These are phyloP conservation scores for Temnothorax unifasciatus DNA, from an alignment of 2,888 invertebrate species.

Conservation along the genomic window DNA sequence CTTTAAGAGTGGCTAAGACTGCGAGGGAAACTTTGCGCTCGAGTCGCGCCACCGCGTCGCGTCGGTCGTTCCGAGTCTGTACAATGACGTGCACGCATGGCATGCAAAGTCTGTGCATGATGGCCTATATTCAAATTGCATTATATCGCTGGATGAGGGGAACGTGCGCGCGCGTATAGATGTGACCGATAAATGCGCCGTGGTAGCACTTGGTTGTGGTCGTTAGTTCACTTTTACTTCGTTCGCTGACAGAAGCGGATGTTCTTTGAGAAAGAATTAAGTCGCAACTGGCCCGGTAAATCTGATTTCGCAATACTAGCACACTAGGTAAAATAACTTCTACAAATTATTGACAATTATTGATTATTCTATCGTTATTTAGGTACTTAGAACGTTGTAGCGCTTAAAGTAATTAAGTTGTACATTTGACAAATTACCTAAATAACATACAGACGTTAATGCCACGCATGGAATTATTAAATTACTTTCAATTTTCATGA, in stretches of 20 bases:
- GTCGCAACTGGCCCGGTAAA: constrained; percentile 30
- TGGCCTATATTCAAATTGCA: constrained; percentile 63
- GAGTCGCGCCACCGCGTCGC: constrained; percentile 28
- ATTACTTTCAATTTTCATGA: neutral
- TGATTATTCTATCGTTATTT: constrained; percentile 6
- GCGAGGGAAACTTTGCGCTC: constrained; percentile 14
- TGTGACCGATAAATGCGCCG: constrained; percentile 46
- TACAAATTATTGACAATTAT: constrained; percentile 10
- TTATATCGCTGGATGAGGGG: constrained; percentile 60
- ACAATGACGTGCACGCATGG: constrained; percentile 60
- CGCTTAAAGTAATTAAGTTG: neutral
- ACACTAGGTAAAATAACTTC: neutral
- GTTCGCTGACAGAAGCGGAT: constrained; percentile 29
- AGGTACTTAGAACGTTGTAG: neutral
- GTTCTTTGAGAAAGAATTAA: constrained; percentile 40
- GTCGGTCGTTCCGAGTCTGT: constrained; percentile 50
- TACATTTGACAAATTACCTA: neutral
- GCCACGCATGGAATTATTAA: neutral
- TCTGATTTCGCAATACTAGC: constrained; percentile 22
- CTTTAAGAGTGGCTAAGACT: constrained; percentile 50
- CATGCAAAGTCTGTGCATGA: constrained; percentile 61
- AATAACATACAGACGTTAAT: neutral
- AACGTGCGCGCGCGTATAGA: constrained; percentile 43
- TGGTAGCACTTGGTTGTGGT: constrained; percentile 18
- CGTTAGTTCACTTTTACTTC: constrained; percentile 49